Evolutionary conservation across 2,888 invertebrate genomes (phyloP).

Genomic region (Pilophorus perplexus): DNA sequence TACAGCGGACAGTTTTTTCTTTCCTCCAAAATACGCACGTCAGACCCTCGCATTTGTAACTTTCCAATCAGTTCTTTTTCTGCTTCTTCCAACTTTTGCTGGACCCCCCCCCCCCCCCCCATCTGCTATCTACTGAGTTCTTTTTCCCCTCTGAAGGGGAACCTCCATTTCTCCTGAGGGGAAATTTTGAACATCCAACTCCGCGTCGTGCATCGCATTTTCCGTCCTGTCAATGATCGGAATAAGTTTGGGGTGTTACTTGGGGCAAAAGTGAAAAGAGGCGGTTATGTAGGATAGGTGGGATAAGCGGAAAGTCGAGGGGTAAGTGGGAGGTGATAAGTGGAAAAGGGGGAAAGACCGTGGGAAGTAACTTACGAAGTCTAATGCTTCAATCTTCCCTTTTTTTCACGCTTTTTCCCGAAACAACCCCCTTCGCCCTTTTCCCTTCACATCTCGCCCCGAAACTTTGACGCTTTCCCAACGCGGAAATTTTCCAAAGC

Average conservation of each 20-base stretch:
- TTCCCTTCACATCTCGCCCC: slow-evolving; percentile 9
- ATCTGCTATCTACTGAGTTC: background rate
- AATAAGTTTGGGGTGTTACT: slow-evolving; percentile 19
- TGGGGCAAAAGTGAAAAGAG: slow-evolving; percentile 6
- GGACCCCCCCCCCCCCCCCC: background rate
- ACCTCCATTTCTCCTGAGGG: background rate
- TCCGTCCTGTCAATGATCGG: slow-evolving; percentile 15
- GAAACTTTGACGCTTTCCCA: too few species aligned
- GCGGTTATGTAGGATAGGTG: background rate
- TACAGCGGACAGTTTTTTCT: too few species aligned
- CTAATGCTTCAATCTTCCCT: slow-evolving; percentile 22
- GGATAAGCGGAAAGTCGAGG: background rate
- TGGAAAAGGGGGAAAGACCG: background rate
- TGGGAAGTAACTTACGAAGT: slow-evolving; percentile 27
- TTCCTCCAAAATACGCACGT: too few species aligned
- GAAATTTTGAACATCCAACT: background rate
- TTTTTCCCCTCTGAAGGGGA: background rate
- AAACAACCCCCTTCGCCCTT: background rate
- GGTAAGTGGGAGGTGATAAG: background rate
- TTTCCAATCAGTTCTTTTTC: too few species aligned
- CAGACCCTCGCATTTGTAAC: too few species aligned
- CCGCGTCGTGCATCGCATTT: slow-evolving; percentile 14
- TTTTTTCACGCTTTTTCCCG: background rate
- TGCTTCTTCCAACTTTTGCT: too few species aligned
- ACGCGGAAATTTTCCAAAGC: too few species aligned